Conservation (phyloP, 2,113 vertebrate genomes). For the Cyanistes caeruleus region DNA sequence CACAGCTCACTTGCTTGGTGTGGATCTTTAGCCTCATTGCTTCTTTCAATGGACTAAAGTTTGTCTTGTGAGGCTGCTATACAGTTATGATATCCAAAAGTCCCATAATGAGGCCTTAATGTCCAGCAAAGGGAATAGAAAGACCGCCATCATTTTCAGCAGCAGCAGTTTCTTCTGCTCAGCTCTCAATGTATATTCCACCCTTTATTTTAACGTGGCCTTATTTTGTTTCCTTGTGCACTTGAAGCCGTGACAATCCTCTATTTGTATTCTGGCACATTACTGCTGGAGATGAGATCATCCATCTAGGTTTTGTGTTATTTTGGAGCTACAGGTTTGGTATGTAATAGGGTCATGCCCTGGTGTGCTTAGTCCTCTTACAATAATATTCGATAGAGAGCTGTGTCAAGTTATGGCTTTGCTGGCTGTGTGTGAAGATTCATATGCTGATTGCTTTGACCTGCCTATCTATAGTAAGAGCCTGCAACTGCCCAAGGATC, state of each 20-base stretch:
- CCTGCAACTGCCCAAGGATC: neutral
- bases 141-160: neutral
- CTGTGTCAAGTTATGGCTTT: neutral
- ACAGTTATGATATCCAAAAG: neutral
- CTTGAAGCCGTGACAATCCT: neutral
- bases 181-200: neutral
- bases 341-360: constrained; percentile 45
- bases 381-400: neutral
- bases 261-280: constrained; percentile 33
- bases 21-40: neutral
- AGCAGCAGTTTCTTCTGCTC: neutral
- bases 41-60: neutral
- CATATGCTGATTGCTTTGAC: constrained; percentile 38
- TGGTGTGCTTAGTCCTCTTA: neutral
- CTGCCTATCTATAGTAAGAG: neutral
- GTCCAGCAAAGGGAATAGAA: neutral
- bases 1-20: neutral
- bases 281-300: constrained; percentile 5
- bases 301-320: constrained; percentile 12
- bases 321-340: constrained; percentile 37
- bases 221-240: neutral
- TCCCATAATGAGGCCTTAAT: neutral
- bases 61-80: neutral
- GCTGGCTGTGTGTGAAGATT: neutral
- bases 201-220: neutral